A percentile compares a stretch with the other conserved stretches of the same genome.
Evolutionary conservation across 2,113 vertebrate species (phyloP).

Genomic region (Pseudonaja textilis): DNA sequence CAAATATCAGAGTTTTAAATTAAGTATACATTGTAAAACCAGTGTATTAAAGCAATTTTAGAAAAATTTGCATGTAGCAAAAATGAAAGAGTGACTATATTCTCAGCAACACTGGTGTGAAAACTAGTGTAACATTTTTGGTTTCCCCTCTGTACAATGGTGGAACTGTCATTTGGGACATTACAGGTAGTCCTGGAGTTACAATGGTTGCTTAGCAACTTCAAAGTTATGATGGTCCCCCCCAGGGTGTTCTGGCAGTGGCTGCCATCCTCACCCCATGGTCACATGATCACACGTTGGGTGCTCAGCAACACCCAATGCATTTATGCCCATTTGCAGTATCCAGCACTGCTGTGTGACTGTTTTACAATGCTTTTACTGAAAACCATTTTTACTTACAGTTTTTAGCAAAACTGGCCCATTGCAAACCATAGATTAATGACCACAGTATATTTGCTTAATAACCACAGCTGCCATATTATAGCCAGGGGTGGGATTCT

Average conservation of each 20-base stretch:
- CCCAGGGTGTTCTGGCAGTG: neutral
- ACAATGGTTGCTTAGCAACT: neutral
- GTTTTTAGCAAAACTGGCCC: neutral
- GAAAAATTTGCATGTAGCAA: neutral
- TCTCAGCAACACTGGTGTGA: neutral
- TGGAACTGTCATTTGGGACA: neutral
- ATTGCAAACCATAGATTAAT: neutral
- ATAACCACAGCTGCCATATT: neutral
- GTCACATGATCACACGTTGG: neutral
- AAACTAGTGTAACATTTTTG: neutral
- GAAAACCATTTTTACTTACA: neutral
- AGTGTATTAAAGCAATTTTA: neutral
- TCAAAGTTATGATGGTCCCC: neutral
- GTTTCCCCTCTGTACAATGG: neutral
- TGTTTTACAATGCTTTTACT: neutral
- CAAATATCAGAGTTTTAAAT: neutral
- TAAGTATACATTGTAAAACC: neutral
- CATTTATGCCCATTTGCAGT: neutral
- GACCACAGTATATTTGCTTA: neutral
- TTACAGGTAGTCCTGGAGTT: neutral
- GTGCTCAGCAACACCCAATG: neutral
- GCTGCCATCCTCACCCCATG: neutral
- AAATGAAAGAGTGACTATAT: neutral
- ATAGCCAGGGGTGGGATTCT: no score
- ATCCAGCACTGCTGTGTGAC: neutral